phyloP scores from a whole-genome alignment of 2,113 vertebrate species.

The Misgurnus mizolepis region DNA sequence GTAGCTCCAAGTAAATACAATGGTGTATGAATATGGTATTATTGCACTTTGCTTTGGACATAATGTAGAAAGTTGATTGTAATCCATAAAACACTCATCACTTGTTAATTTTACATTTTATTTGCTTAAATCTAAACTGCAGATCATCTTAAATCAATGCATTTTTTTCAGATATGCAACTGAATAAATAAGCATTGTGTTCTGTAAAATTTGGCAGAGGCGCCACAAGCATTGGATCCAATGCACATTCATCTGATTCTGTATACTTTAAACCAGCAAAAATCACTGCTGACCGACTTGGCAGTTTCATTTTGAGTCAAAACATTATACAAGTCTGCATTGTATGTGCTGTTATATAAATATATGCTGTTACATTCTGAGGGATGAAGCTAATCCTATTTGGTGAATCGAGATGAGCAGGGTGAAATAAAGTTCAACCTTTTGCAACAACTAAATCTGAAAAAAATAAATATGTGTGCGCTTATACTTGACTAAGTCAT shows the following conservation, averaged over 20 bases:
- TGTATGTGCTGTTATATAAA: conserved; percentile 26
- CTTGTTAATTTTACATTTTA: background rate
- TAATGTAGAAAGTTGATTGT: no score
- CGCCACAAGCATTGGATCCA: conserved; percentile 19
- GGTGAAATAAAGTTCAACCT: conserved; percentile 4
- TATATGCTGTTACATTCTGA: conserved; percentile 12
- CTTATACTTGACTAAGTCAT: background rate
- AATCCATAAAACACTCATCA: background rate
- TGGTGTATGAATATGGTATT: no score
- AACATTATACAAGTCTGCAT: conserved; percentile 4
- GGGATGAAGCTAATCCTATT: conserved; percentile 1
- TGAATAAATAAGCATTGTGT: no score
- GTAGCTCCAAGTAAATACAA: no score
- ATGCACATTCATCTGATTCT: background rate
- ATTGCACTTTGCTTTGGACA: no score
- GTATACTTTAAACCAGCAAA: background rate
- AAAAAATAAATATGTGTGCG: background rate
- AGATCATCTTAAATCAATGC: background rate
- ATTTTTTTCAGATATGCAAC: background rate
- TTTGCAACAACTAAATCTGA: no score
- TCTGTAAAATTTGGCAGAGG: conserved; percentile 1
- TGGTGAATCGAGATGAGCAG: background rate
- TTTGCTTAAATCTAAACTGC: background rate
- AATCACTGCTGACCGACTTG: conserved; percentile 22
- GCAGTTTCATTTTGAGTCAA: conserved; percentile 22